These are phyloP conservation scores for Tetramorium bicarinatum DNA, from an alignment of 2,888 invertebrate species.

Conservation along the genomic window DNA sequence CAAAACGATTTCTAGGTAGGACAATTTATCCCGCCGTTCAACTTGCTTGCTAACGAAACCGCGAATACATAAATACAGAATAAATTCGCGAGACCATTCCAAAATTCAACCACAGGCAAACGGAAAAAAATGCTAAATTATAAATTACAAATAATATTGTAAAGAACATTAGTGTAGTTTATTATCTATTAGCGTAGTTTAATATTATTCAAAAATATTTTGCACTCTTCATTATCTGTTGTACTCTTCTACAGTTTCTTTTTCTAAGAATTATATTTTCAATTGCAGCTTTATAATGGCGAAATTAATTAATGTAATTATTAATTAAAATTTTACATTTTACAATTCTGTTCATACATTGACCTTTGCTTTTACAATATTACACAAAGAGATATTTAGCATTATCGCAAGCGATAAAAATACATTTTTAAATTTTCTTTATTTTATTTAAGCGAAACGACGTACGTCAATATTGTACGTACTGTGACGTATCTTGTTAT, in stretches of 20 bases:
- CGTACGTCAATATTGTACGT: too few relatives aligned
- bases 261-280: background rate
- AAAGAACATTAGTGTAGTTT: background rate
- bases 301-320: background rate
- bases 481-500: background rate
- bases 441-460: background rate
- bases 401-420: background rate
- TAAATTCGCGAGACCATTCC: background rate
- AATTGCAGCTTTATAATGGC: background rate
- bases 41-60: conserved; percentile 1
- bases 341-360: background rate
- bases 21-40: background rate
- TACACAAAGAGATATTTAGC: background rate
- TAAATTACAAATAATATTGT: background rate
- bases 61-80: background rate
- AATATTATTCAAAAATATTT: background rate
- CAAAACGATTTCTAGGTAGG: conserved; percentile 36
- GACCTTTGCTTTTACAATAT: background rate
- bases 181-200: background rate
- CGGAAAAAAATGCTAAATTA: background rate
- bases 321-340: conserved; percentile 4
- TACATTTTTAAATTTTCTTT: background rate
- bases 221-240: background rate
- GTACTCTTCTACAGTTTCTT: background rate
- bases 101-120: background rate